Conservation (phyloP, 92 coral and sea anemone genomes). For the Desmophyllum pertusum region DNA sequence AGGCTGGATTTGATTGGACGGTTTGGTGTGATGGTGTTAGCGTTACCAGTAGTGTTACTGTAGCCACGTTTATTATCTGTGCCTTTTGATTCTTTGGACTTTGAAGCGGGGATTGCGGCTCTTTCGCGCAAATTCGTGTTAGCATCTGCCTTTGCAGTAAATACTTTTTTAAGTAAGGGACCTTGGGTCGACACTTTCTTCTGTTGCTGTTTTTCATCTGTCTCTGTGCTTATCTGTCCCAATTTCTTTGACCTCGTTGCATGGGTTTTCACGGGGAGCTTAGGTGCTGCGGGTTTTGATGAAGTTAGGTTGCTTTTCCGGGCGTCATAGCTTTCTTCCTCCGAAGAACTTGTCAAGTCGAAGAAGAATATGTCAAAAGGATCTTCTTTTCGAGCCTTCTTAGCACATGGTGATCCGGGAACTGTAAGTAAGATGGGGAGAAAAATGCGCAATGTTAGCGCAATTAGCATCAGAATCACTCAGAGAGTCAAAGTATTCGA, state of each 20-base stretch:
- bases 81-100: neutral
- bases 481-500: no score
- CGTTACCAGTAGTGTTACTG: neutral
- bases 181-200: neutral
- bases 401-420: conserved; percentile 10
- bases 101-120: neutral
- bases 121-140: neutral
- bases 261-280: neutral
- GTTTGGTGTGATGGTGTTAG: conserved; percentile 12
- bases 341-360: conserved; percentile 70
- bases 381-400: conserved; percentile 50
- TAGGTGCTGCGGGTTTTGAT: neutral
- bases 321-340: conserved; percentile 19
- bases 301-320: neutral
- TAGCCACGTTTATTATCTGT: neutral
- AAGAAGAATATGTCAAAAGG: conserved; percentile 76
- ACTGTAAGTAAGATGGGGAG: neutral
- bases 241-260: conserved; percentile 39
- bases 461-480: no score
- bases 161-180: neutral
- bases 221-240: neutral
- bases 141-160: neutral
- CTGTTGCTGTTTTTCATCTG: neutral
- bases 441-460: neutral
- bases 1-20: neutral